A percentile compares a stretch with the other conserved stretches of the same genome.
Evolutionary conservation across 2,797 vertebrate genomes (phyloP).

Genomic region (Myotis vivesi): DNA sequence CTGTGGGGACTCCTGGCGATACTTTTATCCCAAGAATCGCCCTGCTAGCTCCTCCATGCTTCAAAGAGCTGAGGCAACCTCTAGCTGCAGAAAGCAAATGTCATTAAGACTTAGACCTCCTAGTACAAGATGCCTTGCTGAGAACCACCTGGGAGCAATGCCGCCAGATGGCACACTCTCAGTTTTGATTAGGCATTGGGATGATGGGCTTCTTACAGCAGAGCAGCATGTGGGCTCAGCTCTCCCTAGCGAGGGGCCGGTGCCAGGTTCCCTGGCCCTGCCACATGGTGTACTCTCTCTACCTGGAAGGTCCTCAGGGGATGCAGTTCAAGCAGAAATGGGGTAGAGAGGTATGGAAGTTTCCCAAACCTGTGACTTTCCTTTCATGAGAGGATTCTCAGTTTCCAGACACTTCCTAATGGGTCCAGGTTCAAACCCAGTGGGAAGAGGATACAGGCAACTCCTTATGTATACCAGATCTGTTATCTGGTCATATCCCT

Average conservation of each 20-base stretch:
- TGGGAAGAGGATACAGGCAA: not conserved
- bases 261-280: not conserved
- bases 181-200: not conserved
- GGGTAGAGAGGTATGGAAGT: too few species aligned
- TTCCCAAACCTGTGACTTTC: too few species aligned
- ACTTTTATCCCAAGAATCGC: not conserved
- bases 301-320: not conserved
- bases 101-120: not conserved
- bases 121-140: not conserved
- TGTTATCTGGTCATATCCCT: not conserved
- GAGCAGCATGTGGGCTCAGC: not conserved
- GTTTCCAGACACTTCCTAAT: not conserved
- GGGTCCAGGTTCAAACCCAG: not conserved
- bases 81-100: slow-evolving; percentile 2
- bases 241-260: not conserved
- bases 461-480: not conserved
- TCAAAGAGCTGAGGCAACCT: not conserved
- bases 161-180: not conserved
- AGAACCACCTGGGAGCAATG: not conserved
- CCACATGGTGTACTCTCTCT: fast-evolving
- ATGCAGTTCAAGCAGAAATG: not conserved
- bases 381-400: too few species aligned
- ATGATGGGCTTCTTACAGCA: not conserved
- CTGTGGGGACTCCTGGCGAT: not conserved
- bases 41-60: not conserved